Percentiles rank a stretch among this genome's conserved stretches.
Evolutionary conservation across 2,113 vertebrate species (phyloP).

Genomic region (Actenoides lindsayi): DNA sequence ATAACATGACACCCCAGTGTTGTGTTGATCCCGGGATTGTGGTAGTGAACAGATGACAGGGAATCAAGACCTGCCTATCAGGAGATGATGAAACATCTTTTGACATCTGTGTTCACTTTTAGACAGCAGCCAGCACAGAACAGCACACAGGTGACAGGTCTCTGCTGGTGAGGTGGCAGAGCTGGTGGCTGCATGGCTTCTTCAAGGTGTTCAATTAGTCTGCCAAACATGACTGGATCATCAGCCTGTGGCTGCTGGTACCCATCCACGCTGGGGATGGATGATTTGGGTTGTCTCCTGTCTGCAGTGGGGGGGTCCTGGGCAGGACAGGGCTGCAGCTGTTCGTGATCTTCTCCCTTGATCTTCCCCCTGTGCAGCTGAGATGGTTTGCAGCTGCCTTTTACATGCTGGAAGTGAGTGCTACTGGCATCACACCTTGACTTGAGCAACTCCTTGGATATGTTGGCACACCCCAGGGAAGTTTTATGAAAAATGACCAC

Average conservation of each 20-base stretch:
- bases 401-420: neutral
- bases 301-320: neutral
- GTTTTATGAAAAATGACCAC: neutral
- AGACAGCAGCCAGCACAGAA: neutral
- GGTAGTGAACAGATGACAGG: neutral
- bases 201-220: neutral
- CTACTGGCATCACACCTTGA: neutral
- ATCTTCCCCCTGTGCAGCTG: neutral
- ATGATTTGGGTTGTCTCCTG: neutral
- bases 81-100: neutral
- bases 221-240: neutral
- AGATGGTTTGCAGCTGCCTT: neutral
- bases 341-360: neutral
- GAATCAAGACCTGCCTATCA: neutral
- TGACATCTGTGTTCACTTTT: neutral
- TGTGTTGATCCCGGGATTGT: neutral
- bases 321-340: neutral
- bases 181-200: neutral
- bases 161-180: neutral
- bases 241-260: neutral
- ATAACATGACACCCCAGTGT: fast-evolving
- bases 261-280: neutral
- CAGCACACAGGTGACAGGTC: fast-evolving
- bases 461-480: fast-evolving
- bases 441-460: neutral